Evolutionary conservation across 2,888 invertebrate genomes (phyloP), one percentile per base, ranked within the genome.

Genomic region (Colletes collaris): DNA sequence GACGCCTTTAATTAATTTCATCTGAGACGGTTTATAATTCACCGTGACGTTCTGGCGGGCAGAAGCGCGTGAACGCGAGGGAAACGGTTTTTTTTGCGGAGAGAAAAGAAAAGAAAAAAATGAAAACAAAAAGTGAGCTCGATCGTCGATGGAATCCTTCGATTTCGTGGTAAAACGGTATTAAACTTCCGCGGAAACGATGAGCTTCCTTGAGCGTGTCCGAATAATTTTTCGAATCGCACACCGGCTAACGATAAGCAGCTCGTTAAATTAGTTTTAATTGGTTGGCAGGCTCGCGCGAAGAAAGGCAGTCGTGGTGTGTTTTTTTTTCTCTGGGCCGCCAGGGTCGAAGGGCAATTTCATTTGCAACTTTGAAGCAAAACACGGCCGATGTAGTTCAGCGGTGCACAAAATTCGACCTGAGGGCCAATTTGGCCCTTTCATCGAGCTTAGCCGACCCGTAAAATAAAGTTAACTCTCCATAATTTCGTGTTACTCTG

Each of bases 151-250:
- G 75, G 78, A 76, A 86, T 85, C 79, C 81, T 86, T 82, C 78
- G 86, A 84, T 86, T 86, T 76, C 86, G 86, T 86, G 86, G 86
- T 16, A 66, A 60, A 72, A 60, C 64, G 84, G 68, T 74, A 86
- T 86, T 86, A 86, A 73, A 49, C 74, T 73, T 55, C 66, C 82
- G 71, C 86, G 86, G 85, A 85, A 85, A 85, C 84, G 85, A 86
- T 86, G 79, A 79, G 85, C 85, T 85, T 79, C 86, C 86, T 84
- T 77, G 81, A 85, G 85, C 85, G 74, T 85, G 86, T 85, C 85
- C 84, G 77, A 86, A 76, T 86, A 86, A 86, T 85, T 85, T 83
- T 86, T 84, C 84, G 70, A 76, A 76, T 79, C 75, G 73, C 73
- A 73, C 64, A 52, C n/a, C 50, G 56, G 63, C 60, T 58, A 64